phyloP scores from a whole-genome alignment of 2,797 vertebrate species.

The Esox masquinongy region DNA sequence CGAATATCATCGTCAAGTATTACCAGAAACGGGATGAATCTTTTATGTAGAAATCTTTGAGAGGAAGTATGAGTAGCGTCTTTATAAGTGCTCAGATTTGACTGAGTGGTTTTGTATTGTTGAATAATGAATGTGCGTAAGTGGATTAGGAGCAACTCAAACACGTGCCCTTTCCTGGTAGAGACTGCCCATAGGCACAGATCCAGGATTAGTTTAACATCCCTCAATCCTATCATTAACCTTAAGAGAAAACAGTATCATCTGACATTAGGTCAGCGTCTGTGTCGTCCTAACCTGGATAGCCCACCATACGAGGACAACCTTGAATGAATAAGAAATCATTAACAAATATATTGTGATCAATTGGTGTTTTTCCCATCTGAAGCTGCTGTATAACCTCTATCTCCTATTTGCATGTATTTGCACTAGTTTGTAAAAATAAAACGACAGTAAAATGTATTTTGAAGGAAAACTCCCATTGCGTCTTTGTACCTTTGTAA shows the following conservation, averaged over 20 bases:
- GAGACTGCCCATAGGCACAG: constrained; percentile 23
- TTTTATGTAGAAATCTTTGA: constrained; percentile 52
- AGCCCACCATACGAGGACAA: constrained; percentile 29
- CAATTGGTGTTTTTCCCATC: constrained; percentile 18
- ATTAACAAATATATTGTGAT: constrained; percentile 20
- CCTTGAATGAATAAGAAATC: not conserved
- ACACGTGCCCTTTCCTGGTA: constrained; percentile 37
- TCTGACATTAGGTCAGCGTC: not conserved
- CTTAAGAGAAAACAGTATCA: not conserved
- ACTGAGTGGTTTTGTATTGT: constrained; percentile 70
- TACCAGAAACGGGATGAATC: constrained; percentile 49
- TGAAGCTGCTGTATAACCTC: constrained; percentile 41
- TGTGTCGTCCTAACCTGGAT: constrained; percentile 15
- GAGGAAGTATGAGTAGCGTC: constrained; percentile 36
- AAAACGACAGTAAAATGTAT: constrained; percentile 56
- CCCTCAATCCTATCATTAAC: not conserved
- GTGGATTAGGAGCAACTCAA: constrained; percentile 53
- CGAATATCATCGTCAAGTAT: constrained; percentile 28
- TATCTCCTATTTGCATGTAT: constrained; percentile 71
- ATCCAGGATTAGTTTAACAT: constrained; percentile 34
- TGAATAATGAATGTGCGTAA: constrained; percentile 73
- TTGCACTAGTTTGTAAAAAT: constrained; percentile 71
- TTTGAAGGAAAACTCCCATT: constrained; percentile 48
- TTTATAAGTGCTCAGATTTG: constrained; percentile 62
- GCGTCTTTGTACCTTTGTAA: not conserved